Conservation (phyloP, 2,888 invertebrate genomes). For the Acleris literana region DNA sequence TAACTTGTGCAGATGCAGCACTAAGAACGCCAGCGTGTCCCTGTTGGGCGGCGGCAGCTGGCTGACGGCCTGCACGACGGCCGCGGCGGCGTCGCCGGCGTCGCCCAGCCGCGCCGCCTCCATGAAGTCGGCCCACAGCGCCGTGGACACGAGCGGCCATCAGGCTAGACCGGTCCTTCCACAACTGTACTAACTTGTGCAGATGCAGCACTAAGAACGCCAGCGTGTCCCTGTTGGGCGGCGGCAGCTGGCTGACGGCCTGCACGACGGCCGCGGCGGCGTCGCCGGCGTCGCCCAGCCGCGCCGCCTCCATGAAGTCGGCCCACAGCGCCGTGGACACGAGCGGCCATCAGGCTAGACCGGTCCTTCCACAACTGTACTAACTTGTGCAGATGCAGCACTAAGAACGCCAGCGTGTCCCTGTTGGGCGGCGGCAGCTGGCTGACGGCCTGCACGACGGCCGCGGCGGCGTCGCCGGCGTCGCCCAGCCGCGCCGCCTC, state of each 20-base stretch:
- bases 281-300: slow-evolving; percentile 81
- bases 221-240: slow-evolving; percentile 96
- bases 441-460: slow-evolving; percentile 89
- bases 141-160: slow-evolving; percentile 92
- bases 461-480: slow-evolving; percentile 84
- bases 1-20: slow-evolving; percentile 90
- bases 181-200: slow-evolving; percentile 66
- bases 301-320: slow-evolving; percentile 89
- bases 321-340: slow-evolving; percentile 92
- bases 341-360: slow-evolving; percentile 85
- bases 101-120: slow-evolving; percentile 85
- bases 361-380: background rate
- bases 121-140: slow-evolving; percentile 92
- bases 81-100: slow-evolving; percentile 84
- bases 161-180: too few species aligned
- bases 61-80: slow-evolving; percentile 89
- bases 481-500: slow-evolving; percentile 85
- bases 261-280: slow-evolving; percentile 87
- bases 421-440: slow-evolving; percentile 96
- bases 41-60: slow-evolving; percentile 96
- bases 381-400: slow-evolving; percentile 90
- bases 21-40: slow-evolving; percentile 96
- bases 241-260: slow-evolving; percentile 92
- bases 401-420: slow-evolving; percentile 96
- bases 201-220: slow-evolving; percentile 96